Evolutionary conservation across 2,888 invertebrate species (phyloP), one percentile per base, ranked within the genome.

Genomic region (Pristionchus exspectatus): DNA sequence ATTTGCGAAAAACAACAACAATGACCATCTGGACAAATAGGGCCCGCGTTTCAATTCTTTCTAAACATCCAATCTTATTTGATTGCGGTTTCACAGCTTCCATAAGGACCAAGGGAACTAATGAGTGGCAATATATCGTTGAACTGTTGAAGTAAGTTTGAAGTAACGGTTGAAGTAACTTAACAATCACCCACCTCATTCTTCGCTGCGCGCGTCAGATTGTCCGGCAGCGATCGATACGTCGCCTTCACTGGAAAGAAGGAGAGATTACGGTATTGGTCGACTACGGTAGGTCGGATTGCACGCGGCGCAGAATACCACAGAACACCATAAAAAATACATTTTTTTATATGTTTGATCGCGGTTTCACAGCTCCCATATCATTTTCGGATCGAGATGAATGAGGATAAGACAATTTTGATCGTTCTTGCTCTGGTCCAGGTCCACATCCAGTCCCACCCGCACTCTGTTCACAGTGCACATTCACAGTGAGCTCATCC

Each of bases 401-500:
- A n/a, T n/a, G n/a, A n/a, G n/a, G n/a, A n/a, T n/a, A n/a, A n/a
- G n/a, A n/a, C n/a, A n/a, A n/a, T n/a, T n/a, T n/a, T n/a, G n/a
- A n/a, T n/a, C n/a, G n/a, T n/a, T n/a, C n/a, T n/a, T n/a, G n/a
- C 44, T 63, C 72, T 16, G 72, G 54, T 30, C 56, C 72, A 74
- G 30, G 33, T 33, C 72, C 38, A 96, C 95, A 50, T 30, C 56
- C 72, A 74, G 30, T 74, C 72, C 72, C 38, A 96, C 95, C 93
- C 97, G 97, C 0, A 98, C 97, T 56, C 16, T 56, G 56, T 56
- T 18, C 12, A 56, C 56, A 38, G 38, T 38, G 38, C 38, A 38
- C 5, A 38, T 38, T 38, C 38, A 5, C 38, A 38, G 5, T 38
- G 38, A 38, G 38, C 5, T 38, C 38, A 38, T 38, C 38, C 38